Evolutionary conservation across 37 sponge, comb jelly and placozoan species (phyloP), one percentile per base, ranked within the genome.

Genomic region (Crambe crambe): DNA sequence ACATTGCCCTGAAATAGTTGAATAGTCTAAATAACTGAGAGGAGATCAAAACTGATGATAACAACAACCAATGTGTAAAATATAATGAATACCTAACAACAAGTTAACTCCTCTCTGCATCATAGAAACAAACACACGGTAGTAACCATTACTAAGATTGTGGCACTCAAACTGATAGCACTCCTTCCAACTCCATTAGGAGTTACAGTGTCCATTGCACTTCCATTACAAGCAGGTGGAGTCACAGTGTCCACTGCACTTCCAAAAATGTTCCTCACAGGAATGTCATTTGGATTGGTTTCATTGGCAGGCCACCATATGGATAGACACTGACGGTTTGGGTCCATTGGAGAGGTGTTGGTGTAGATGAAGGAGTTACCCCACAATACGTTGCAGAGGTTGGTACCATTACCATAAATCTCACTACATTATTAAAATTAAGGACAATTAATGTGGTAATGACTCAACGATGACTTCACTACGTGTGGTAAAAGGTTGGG

Each of bases 331-430:
- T 57, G 62, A 0, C 80, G 44, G 35, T 74, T 64, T 1, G 47
- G 37, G 29, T 74, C 63, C 31, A 56, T 43, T 40, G 59, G 5
- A 3, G 69, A 58, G n/a, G 29, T 15, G 43, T 80, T 67, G 61
- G 81, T 59, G 56, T 88, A 88, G 51, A 76, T 23, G 72, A 89
- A 89, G 12, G 90, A 84, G 26, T 66, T 68, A 4, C 90, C 84
- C 90, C 90, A 89, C 39, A 89, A 80, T 0, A 25, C 63, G 17
- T 74, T 60, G 60, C 90, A 89, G 15, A 89, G 41, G 0, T 65
- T 80, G 4, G 29, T 31, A 3, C 80, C 76, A 84, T 75, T 63
- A 31, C 61, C 73, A 58, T 89, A 89, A 12, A 72, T 37, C 32
- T 89, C 79, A 59, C 86, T 77, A 74, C 21, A 34, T n/a, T n/a